Evolutionary conservation across 1,140 invertebrate species (phyloP).

Genomic region (Yoshiicerus persimilis): DNA sequence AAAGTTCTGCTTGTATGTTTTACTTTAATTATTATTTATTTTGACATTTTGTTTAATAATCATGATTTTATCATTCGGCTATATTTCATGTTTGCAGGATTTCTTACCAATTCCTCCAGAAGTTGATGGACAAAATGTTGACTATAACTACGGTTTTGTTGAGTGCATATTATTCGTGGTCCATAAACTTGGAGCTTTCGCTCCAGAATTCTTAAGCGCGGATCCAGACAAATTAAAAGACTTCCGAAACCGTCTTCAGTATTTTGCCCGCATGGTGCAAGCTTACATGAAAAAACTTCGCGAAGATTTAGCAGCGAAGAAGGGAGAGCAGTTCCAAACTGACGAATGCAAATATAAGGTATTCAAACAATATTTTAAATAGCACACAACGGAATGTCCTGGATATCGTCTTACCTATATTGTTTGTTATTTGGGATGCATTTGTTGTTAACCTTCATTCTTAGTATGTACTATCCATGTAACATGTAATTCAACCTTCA

Average conservation of each 20-base stretch:
- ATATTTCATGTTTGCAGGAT: constrained; percentile 50
- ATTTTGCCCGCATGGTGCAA: constrained; percentile 88
- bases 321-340: constrained; percentile 62
- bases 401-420: no score
- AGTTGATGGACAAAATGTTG: constrained; percentile 51
- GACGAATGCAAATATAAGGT: constrained; percentile 81
- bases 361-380: neutral
- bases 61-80: neutral
- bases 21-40: no score
- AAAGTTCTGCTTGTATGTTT: constrained; percentile 76
- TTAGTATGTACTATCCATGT: no score
- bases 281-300: constrained; percentile 88
- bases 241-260: constrained; percentile 81
- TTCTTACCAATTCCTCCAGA: constrained; percentile 73
- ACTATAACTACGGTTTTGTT: constrained; percentile 76
- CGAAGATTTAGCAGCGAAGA: constrained; percentile 66
- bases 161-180: constrained; percentile 89
- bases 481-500: no score
- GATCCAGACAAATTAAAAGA: constrained; percentile 82
- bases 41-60: no score
- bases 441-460: no score
- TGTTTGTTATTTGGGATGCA: no score
- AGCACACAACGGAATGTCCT: no score
- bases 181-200: constrained; percentile 80
- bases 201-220: constrained; percentile 74